Base-by-base conservation (phyloP, 2,113 vertebrate genomes). In the Prunella himalayana region DNA sequence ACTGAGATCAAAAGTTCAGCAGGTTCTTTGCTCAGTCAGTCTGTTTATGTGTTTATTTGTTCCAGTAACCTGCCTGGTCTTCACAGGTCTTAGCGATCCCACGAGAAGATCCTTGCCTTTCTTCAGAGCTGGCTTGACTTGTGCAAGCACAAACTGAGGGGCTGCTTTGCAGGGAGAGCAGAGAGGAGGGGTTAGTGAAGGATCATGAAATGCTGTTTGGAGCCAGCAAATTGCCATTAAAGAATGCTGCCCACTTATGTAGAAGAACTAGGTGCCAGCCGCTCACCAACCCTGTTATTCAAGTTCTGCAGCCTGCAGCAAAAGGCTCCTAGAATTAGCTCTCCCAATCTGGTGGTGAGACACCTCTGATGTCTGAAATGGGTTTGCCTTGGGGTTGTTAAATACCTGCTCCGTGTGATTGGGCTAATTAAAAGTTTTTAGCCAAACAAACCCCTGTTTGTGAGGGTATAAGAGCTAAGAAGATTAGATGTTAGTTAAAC, bases 401-500 rank as follows among this genome's bases (percentile, higher is more conserved):
- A 96, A 97, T 94, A 87, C 82, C 85, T 92, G 64, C 76, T 96
- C 85, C 97, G 97, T 77, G 94, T 98, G 98, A 98, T 91, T 91
- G 82, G 59, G 69, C 91, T 86, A 88, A 97, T 97, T 95, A 95
- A 96, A 89, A 94, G 81, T 92, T 97, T 96, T 97, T 93, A 96
- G 88, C 70, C 80, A 95, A 96, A 97, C 95, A 98, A 98, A 95
- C 92, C 93, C 90, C 95, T 96, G 91, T 97, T 97, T 98, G 96
- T 96, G 95, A 97, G 97, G 95, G 96, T 78, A 96, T 97, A 92
- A 95, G 95, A 95, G 53, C 73, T 97, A 98, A 97, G 96, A 97
- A 94, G 98, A 98, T 98, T 98, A 98, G 47, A 72, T 94, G 82
- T 97, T 97, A 96, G 97, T 97, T 97, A 97, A 97, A 97, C 79